Conservation (phyloP, 2,888 invertebrate genomes). For the Hyles lineata region DNA sequence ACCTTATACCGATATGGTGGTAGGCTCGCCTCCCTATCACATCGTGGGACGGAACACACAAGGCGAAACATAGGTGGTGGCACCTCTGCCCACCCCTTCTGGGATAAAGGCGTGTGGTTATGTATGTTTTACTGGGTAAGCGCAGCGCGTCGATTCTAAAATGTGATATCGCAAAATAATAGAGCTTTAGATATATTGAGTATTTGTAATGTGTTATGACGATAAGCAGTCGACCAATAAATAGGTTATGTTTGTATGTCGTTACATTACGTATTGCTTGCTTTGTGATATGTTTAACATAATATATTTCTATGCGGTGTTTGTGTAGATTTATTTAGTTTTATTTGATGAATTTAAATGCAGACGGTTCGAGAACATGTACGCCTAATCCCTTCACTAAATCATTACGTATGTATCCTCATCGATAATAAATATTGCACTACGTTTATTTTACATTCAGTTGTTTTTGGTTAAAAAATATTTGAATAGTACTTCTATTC, state of each 20-base stretch:
- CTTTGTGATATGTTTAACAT: constrained; percentile 26
- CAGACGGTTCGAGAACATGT: background rate
- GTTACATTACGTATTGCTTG: constrained; percentile 17
- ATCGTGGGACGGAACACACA: no score
- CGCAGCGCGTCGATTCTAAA: constrained; percentile 6
- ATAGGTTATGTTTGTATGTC: constrained; percentile 15
- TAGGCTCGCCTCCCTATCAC: no score
- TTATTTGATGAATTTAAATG: background rate
- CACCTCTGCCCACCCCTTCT: no score
- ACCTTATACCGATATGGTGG: no score
- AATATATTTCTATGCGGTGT: constrained; percentile 1
- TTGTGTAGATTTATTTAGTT: background rate
- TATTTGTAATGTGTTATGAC: constrained; percentile 6
- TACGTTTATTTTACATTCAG: no score
- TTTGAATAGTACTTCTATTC: no score
- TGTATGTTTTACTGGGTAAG: background rate
- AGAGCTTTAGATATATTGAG: constrained; percentile 16
- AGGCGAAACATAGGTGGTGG: no score
- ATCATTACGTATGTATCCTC: no score
- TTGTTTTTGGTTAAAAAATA: no score
- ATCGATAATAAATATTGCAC: no score
- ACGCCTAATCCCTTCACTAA: no score
- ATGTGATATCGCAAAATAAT: constrained; percentile 19
- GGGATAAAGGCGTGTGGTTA: no score
- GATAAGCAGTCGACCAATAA: constrained; percentile 18